phyloP scores from a whole-genome alignment of 2,113 vertebrate species.

The Stictonetta naevosa region DNA sequence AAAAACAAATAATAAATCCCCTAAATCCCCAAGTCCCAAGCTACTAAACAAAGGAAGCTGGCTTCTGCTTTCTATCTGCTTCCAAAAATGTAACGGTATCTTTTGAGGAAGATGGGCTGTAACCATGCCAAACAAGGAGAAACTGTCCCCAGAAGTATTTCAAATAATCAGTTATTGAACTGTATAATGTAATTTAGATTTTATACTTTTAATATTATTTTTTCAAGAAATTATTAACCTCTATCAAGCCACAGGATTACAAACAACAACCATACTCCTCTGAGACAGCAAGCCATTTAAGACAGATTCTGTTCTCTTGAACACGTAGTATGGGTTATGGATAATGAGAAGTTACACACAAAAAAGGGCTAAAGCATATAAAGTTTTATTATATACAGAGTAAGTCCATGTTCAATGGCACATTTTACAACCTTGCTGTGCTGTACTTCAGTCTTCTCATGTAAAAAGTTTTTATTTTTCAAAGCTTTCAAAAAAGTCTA shows the following conservation, averaged over 20 bases:
- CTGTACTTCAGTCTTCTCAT: neutral
- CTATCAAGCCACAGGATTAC: neutral
- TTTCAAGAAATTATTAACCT: neutral
- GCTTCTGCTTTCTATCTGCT: neutral
- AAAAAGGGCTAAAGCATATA: neutral
- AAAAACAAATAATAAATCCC: neutral
- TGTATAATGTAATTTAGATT: rapidly evolving
- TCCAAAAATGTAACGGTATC: neutral
- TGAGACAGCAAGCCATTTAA: rapidly evolving
- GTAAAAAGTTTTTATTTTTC: neutral
- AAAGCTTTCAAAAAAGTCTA: neutral
- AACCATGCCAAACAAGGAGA: neutral
- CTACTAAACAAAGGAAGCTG: neutral
- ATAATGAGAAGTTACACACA: neutral
- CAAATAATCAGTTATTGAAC: neutral
- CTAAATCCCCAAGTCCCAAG: neutral
- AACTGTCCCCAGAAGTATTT: rapidly evolving
- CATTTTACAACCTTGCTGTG: neutral
- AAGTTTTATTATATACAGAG: neutral
- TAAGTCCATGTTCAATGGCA: no score
- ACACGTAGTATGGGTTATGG: rapidly evolving
- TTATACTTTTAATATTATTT: neutral
- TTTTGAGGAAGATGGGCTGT: neutral
- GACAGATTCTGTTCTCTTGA: neutral
- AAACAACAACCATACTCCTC: rapidly evolving